A percentile compares a stretch with the other conserved stretches of the same genome.
phyloP scores from a whole-genome alignment of 1,140 invertebrate genomes.

The Lineus longissimus region DNA sequence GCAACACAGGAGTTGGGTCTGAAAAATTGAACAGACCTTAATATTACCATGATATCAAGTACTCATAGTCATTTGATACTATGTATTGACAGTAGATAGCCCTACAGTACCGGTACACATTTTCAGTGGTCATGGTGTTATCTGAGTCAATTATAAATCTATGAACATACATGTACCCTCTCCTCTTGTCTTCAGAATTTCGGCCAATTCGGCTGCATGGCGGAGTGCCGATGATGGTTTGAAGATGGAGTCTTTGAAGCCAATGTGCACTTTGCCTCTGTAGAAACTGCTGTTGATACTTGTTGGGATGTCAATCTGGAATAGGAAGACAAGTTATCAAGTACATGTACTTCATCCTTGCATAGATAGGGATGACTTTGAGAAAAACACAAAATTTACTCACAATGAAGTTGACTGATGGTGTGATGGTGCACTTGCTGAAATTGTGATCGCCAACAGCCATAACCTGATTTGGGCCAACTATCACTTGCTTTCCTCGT shows the following conservation, averaged over 20 bases:
- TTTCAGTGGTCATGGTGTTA: neutral
- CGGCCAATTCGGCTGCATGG: constrained; percentile 2
- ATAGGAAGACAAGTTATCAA: neutral
- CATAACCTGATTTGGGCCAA: constrained; percentile 5
- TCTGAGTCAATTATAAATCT: no score
- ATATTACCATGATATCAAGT: no score
- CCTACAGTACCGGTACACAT: no score
- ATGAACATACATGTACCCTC: neutral
- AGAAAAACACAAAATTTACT: neutral
- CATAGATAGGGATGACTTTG: no score
- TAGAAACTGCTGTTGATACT: constrained; percentile 1
- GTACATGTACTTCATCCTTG: no score
- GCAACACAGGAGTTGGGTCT: constrained; percentile 1
- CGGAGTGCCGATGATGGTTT: neutral
- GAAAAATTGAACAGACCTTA: neutral
- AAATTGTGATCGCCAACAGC: constrained; percentile 2
- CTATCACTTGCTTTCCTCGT: constrained; percentile 7
- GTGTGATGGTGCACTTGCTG: neutral
- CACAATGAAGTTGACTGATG: constrained; percentile 3
- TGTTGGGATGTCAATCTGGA: neutral
- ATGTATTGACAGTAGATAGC: no score
- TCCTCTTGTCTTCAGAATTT: neutral
- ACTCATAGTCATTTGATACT: no score
- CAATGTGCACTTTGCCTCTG: neutral
- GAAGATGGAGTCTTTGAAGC: constrained; percentile 4